Evolutionary conservation across 23 tunicate genomes (phyloP).

Genomic region (Pegea sp.): DNA sequence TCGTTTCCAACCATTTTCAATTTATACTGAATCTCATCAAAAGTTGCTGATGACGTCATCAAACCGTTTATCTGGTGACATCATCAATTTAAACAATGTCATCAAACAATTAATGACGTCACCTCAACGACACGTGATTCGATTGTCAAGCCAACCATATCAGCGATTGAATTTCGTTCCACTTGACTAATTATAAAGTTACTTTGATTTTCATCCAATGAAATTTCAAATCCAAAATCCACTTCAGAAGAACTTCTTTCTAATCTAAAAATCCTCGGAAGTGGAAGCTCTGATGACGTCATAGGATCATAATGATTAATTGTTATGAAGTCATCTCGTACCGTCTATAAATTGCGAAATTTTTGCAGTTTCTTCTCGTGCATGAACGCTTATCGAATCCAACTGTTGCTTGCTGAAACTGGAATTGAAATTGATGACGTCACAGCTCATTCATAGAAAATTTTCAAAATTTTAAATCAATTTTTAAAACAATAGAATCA

Average conservation of each 20-base stretch:
- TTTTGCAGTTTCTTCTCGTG: no score
- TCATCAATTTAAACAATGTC: no score
- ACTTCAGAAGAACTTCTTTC: constrained; percentile 8
- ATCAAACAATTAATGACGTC: no score
- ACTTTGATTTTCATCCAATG: constrained; percentile 41
- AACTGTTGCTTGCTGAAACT: no score
- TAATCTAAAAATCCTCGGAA: constrained; percentile 60
- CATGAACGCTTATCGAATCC: no score
- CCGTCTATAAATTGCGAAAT: no score
- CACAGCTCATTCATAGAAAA: no score
- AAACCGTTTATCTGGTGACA: constrained; percentile 57
- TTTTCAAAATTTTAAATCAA: no score
- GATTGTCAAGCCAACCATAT: constrained; percentile 48
- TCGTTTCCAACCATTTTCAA: constrained; percentile 32
- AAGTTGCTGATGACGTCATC: constrained; percentile 23
- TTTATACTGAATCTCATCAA: constrained; percentile 45
- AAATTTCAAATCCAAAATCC: constrained; percentile 33
- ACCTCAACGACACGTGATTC: constrained; percentile 69
- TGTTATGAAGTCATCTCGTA: no score
- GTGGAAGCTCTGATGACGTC: constrained; percentile 74
- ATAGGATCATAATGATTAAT: no score
- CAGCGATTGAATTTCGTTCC: constrained; percentile 39
- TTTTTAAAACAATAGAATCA: no score
- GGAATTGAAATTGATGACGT: no score
- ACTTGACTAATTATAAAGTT: constrained; percentile 26